A percentile compares a stretch with the other conserved stretches of the same genome.
These are phyloP conservation scores for Hippopotamyrus pictus DNA, from an alignment of 2,797 vertebrate species.

Conservation along the genomic window DNA sequence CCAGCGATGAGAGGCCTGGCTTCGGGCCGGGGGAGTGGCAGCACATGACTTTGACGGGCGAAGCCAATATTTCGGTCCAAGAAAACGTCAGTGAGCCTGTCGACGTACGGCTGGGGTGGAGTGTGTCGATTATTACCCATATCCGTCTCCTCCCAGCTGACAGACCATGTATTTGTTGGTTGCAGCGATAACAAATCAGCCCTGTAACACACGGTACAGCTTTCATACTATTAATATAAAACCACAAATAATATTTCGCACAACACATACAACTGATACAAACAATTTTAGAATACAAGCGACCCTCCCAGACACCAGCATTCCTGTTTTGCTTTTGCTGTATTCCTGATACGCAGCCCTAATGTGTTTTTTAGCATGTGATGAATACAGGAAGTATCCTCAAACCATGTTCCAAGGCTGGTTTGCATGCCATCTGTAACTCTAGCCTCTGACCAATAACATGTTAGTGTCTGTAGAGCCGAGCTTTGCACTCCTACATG, in stretches of 20 bases:
- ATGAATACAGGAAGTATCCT: neutral
- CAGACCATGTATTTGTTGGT: neutral
- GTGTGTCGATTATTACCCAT: neutral
- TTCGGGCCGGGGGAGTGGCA: neutral
- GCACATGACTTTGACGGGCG: neutral
- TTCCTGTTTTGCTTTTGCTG: neutral
- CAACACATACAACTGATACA: neutral
- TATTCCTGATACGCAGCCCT: neutral
- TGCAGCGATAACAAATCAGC: neutral
- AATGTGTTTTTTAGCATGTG: neutral
- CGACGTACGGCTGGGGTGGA: slow-evolving; percentile 3
- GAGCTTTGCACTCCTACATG: neutral
- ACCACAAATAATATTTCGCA: too few species aligned
- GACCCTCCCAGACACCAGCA: neutral
- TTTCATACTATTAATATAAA: neutral
- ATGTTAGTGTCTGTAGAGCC: neutral
- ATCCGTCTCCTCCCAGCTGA: neutral
- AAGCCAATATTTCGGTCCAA: neutral
- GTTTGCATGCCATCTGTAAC: neutral
- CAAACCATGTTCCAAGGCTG: neutral
- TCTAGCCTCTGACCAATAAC: neutral
- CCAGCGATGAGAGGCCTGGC: neutral
- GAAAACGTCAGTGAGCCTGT: slow-evolving; percentile 10
- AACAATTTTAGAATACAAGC: neutral
- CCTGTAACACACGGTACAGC: neutral